These are phyloP conservation scores for Syngnathus scovelli DNA, from an alignment of 2,113 vertebrate genomes.

Conservation along the genomic window DNA sequence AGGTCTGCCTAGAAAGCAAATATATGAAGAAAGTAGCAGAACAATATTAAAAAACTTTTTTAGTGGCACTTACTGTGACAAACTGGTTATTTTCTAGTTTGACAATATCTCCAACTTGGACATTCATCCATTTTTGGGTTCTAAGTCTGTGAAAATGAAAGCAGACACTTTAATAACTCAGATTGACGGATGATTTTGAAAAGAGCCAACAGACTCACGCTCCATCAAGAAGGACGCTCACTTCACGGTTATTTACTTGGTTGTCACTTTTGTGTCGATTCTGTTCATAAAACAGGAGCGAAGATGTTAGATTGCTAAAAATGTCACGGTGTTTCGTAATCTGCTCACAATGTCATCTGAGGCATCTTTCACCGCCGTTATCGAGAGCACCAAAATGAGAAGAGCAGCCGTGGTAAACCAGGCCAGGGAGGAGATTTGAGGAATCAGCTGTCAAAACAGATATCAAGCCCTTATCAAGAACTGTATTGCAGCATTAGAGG, in stretches of 20 bases:
- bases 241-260: slow-evolving; percentile 86
- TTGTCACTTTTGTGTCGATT: slow-evolving; percentile 86
- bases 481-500: neutral
- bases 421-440: slow-evolving; percentile 84
- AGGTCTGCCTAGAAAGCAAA: slow-evolving; percentile 80
- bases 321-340: neutral
- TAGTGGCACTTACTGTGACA: slow-evolving; percentile 78
- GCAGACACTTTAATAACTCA: neutral
- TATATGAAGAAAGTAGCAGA: neutral
- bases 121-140: slow-evolving; percentile 87
- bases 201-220: slow-evolving; percentile 73
- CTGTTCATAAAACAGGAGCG: slow-evolving; percentile 59
- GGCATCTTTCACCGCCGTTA: slow-evolving; percentile 88
- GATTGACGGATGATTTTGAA: neutral
- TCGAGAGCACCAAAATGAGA: slow-evolving; percentile 80
- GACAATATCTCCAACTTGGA: slow-evolving; percentile 91
- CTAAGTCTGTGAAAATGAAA: slow-evolving; percentile 67
- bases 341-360: slow-evolving; percentile 84
- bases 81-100: slow-evolving; percentile 87
- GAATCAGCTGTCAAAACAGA: slow-evolving; percentile 77
- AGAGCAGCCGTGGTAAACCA: slow-evolving; percentile 94
- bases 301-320: neutral
- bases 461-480: neutral
- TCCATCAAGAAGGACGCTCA: slow-evolving; percentile 79
- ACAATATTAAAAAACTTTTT: neutral